Base-by-base conservation (phyloP, 2,888 invertebrate species). In the Nomada flava region DNA sequence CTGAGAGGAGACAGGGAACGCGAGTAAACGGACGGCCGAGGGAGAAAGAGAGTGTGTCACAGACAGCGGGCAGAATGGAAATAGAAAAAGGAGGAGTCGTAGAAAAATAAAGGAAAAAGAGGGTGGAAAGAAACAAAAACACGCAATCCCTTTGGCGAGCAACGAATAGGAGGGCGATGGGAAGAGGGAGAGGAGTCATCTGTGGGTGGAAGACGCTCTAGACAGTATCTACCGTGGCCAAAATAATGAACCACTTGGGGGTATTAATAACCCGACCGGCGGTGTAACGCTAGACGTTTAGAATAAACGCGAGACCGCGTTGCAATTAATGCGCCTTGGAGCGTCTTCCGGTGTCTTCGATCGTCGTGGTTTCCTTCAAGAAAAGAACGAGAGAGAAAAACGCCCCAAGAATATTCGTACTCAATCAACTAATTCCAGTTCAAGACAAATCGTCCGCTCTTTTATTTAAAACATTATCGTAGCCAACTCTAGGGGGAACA, bases 181-280 rank as follows among this genome's bases (percentile, higher is more conserved):
- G 55, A 69, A 69, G 42, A 57, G 68, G 20, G 72, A 53, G n/a
- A 26, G 36, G n/a, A 26, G 20, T n/a, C 15, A 52, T 26, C 57
- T 29, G 68, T n/a, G 42, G 67, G 65, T 71, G 44, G 67, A 73
- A 72, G 62, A 79, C 63, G 52, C 52, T 81, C 69, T 68, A 70
- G 23, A 64, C 72, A 15, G 55, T 70, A 60, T 88, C 80, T 76
- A 85, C 80, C 82, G 76, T 63, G 76, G 78, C 74, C 82, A 81
- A 85, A 87, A 82, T 89, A 87, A 89, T 89, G 82, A 83, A 78
- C 64, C 79, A 85, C 82, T 83, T 67, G 62, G 63, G 65, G 74
- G 74, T 89, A 89, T 89, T 89, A 89, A 89, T 89, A 89, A 59
- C 85, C 81, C 73, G 63, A 69, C 73, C 72, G 75, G 79, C 76